These are phyloP conservation scores for Nycticorax nycticorax DNA, from an alignment of 2,113 vertebrate genomes.

Conservation along the genomic window DNA sequence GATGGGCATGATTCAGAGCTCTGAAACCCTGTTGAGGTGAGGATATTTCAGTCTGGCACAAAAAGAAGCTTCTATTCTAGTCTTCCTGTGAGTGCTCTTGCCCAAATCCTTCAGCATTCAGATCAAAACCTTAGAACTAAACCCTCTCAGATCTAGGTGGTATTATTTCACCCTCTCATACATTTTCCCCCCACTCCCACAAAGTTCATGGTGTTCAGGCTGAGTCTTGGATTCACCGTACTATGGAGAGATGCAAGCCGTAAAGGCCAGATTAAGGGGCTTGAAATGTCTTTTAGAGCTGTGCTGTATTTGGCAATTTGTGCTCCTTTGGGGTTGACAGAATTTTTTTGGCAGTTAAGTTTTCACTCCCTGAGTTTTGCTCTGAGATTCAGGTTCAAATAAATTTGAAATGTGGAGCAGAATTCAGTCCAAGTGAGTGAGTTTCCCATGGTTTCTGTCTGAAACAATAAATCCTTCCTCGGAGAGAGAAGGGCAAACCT, in stretches of 20 bases:
- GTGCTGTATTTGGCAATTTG: background rate
- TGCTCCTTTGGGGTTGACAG: constrained; percentile 15
- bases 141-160: background rate
- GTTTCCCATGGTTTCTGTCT: constrained; percentile 52
- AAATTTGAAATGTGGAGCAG: constrained; percentile 6
- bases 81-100: background rate
- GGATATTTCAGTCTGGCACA: background rate
- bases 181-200: rapidly evolving
- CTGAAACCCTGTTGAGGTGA: background rate
- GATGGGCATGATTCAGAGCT: background rate
- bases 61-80: background rate
- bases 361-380: constrained; percentile 15
- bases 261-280: constrained; percentile 7
- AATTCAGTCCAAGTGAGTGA: constrained; percentile 28
- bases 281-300: background rate
- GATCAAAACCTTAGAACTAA: background rate
- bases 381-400: constrained; percentile 25
- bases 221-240: background rate
- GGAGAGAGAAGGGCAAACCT: background rate
- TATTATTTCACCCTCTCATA: background rate
- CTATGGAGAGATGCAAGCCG: background rate
- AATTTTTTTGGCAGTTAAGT: constrained; percentile 19
- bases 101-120: background rate
- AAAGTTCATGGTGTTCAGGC: background rate
- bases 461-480: constrained; percentile 24